Evolutionary conservation across 2,113 vertebrate genomes (phyloP).

Genomic region (Strix uralensis): DNA sequence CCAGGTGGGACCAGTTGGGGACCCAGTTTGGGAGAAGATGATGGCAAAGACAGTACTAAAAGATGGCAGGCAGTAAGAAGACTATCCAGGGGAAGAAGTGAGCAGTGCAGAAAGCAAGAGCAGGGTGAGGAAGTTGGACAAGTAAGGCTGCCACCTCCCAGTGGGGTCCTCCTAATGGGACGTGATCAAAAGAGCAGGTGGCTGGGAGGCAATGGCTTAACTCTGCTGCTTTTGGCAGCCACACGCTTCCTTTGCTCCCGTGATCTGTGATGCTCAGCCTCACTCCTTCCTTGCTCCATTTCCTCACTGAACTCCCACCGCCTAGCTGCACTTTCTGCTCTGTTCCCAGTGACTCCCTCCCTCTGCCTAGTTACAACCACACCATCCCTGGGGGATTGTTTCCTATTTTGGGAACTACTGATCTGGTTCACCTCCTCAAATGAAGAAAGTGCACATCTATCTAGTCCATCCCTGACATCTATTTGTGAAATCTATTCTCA

Average conservation of each 20-base stretch:
- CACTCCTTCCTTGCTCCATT: not conserved
- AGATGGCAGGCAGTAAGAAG: not conserved
- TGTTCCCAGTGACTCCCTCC: not conserved
- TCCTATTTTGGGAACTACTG: conserved; percentile 22
- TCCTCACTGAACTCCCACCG: not conserved
- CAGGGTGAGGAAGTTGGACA: not conserved
- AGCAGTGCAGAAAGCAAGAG: not conserved
- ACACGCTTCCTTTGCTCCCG: not conserved
- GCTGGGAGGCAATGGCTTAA: not conserved
- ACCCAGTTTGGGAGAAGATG: not conserved
- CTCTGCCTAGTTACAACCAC: not conserved
- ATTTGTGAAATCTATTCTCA: conserved; percentile 3
- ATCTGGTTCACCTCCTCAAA: conserved; percentile 5
- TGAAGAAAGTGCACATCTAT: not conserved
- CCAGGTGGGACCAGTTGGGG: not conserved
- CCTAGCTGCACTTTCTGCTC: not conserved
- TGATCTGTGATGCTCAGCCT: not conserved
- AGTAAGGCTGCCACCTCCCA: not conserved
- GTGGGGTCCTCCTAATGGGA: not conserved
- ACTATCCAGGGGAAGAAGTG: not conserved
- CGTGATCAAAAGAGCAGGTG: not conserved
- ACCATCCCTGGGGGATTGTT: not conserved
- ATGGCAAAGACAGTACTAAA: not conserved
- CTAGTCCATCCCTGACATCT: not conserved
- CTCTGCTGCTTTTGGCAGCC: not conserved